Conservation (phyloP, 37 sponge, comb jelly and placozoan species). For the Aphrocallistes beatrix region DNA sequence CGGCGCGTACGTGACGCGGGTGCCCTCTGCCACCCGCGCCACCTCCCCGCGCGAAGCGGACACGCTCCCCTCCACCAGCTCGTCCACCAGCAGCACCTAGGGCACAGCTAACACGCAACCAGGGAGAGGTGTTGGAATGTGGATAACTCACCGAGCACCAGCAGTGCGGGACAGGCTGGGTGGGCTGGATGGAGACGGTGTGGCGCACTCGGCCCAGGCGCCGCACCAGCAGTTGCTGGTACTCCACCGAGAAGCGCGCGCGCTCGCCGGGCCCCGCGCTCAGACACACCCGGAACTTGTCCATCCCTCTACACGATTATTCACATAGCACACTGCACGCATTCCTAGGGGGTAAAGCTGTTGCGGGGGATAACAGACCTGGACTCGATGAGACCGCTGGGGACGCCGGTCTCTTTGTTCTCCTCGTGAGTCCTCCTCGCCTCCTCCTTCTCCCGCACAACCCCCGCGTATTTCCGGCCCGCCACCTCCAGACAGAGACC, state of each 20-base stretch:
- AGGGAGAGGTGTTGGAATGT: neutral
- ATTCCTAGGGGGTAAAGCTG: too few species aligned
- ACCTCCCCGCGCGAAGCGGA: neutral
- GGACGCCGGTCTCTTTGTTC: neutral
- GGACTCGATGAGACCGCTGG: neutral
- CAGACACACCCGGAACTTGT: slow-evolving; percentile 1
- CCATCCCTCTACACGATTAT: neutral
- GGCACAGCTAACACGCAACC: neutral
- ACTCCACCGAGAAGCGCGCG: neutral
- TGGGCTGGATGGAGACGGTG: neutral
- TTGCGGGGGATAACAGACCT: neutral
- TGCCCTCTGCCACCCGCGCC: neutral
- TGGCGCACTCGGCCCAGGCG: neutral
- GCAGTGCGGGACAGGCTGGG: neutral
- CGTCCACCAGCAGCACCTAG: neutral
- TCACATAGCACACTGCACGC: too few species aligned
- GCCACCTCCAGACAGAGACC: slow-evolving; percentile 15
- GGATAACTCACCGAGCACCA: neutral
- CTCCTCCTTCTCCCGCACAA: neutral
- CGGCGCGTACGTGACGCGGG: neutral
- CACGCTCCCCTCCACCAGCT: neutral
- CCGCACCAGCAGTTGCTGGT: neutral
- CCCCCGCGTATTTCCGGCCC: neutral
- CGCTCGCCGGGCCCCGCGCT: neutral
- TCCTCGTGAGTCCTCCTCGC: neutral